These are phyloP conservation scores for Ibidorhyncha struthersii DNA, from an alignment of 2,113 vertebrate genomes.

Conservation along the genomic window DNA sequence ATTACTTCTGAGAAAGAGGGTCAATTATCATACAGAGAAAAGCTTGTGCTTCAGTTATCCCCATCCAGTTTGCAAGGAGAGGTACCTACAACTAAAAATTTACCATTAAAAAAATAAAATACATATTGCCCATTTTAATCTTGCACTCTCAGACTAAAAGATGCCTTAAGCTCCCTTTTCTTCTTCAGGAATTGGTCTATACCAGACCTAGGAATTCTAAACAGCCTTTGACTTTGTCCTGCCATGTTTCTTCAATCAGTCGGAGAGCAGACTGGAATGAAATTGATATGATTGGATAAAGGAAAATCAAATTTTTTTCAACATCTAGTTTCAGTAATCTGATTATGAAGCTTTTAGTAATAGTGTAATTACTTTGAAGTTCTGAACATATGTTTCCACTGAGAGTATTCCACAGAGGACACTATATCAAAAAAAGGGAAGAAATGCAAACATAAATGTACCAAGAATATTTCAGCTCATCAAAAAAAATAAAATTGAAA, in stretches of 20 bases:
- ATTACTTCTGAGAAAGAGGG: background rate
- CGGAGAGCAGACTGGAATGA: conserved; percentile 47
- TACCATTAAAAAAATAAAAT: too few species aligned
- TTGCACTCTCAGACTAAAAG: background rate
- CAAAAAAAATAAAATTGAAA: conserved; percentile 43
- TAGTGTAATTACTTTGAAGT: conserved; percentile 78
- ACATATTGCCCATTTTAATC: too few species aligned
- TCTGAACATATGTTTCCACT: conserved; percentile 75
- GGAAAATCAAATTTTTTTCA: conserved; percentile 77
- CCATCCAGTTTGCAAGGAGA: background rate
- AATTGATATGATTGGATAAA: conserved; percentile 75
- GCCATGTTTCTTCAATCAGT: conserved; percentile 65
- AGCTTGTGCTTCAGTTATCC: background rate
- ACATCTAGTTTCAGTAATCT: conserved; percentile 76
- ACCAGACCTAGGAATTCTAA: background rate
- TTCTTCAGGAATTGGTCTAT: background rate
- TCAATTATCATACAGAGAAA: background rate
- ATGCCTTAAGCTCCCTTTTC: background rate
- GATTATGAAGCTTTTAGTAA: conserved; percentile 83
- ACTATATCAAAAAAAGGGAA: conserved; percentile 39
- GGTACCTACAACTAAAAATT: background rate
- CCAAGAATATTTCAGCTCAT: conserved; percentile 11
- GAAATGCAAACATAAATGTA: conserved; percentile 27
- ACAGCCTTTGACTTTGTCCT: conserved; percentile 59
- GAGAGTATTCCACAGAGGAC: conserved; percentile 66